These are phyloP conservation scores for Chlorospingus semifuscus DNA, from an alignment of 2,797 vertebrate species.

Conservation along the genomic window DNA sequence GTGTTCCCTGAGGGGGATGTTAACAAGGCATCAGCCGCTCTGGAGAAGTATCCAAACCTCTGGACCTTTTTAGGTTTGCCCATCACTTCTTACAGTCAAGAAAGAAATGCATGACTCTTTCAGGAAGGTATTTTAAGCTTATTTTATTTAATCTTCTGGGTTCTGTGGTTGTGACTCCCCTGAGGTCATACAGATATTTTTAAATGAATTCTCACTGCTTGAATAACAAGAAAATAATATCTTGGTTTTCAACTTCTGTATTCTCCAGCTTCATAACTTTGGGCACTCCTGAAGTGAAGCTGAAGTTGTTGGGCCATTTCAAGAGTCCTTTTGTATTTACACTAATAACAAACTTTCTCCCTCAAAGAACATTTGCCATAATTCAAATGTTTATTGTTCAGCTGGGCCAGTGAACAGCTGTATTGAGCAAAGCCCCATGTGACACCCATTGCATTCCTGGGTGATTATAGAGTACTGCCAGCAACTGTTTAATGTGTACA, in stretches of 20 bases:
- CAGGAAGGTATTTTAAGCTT: constrained; percentile 61
- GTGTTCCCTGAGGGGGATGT: neutral
- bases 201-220: constrained; percentile 33
- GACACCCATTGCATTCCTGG: constrained; percentile 43
- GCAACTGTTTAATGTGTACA: neutral
- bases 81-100: neutral
- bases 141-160: constrained; percentile 63
- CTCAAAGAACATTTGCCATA: constrained; percentile 45
- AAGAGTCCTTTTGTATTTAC: constrained; percentile 38
- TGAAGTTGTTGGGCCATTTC: neutral
- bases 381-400: constrained; percentile 57
- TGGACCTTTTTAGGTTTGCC: constrained; percentile 32
- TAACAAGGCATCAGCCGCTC: neutral
- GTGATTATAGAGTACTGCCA: constrained; percentile 31
- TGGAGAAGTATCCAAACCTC: neutral
- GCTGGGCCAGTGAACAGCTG: constrained; percentile 27
- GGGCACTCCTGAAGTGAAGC: neutral
- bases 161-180: constrained; percentile 32
- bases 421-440: constrained; percentile 51
- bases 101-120: constrained; percentile 45
- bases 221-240: constrained; percentile 26
- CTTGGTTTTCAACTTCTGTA: neutral
- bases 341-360: constrained; percentile 42
- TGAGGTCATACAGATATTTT: constrained; percentile 56
- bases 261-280: constrained; percentile 16